These are phyloP conservation scores for Natrix natrix DNA, from an alignment of 2,797 vertebrate genomes.

Conservation along the genomic window DNA sequence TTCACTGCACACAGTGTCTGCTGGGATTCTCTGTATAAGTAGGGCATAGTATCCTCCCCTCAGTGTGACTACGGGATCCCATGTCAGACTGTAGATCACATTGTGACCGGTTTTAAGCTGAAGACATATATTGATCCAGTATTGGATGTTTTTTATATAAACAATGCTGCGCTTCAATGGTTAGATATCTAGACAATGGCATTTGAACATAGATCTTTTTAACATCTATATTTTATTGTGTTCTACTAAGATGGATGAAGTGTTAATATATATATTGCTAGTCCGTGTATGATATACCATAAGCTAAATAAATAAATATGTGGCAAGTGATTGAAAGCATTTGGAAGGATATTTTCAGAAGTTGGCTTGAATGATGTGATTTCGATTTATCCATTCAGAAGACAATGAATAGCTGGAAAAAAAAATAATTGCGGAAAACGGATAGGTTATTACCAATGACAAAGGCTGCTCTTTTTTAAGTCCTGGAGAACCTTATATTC, in stretches of 20 bases:
- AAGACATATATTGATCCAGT: neutral
- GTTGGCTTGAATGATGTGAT: neutral
- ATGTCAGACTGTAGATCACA: neutral
- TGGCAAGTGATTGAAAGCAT: neutral
- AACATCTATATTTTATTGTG: neutral
- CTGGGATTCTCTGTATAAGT: neutral
- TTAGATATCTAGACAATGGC: neutral
- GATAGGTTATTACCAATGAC: neutral
- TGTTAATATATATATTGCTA: neutral
- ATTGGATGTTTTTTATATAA: neutral
- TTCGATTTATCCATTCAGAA: neutral
- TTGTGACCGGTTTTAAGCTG: neutral
- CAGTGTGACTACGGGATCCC: neutral
- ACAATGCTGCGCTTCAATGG: neutral
- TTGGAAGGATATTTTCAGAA: neutral
- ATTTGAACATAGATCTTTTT: neutral
- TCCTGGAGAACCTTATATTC: neutral
- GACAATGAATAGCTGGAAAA: neutral
- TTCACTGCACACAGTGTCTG: no score
- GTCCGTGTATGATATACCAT: neutral
- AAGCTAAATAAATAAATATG: neutral
- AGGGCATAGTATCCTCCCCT: neutral
- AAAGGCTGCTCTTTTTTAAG: neutral
- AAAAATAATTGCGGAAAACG: neutral
- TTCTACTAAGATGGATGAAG: neutral